Evolutionary conservation across 2,113 vertebrate genomes (phyloP).

Genomic region (Gorsachius goisagi): DNA sequence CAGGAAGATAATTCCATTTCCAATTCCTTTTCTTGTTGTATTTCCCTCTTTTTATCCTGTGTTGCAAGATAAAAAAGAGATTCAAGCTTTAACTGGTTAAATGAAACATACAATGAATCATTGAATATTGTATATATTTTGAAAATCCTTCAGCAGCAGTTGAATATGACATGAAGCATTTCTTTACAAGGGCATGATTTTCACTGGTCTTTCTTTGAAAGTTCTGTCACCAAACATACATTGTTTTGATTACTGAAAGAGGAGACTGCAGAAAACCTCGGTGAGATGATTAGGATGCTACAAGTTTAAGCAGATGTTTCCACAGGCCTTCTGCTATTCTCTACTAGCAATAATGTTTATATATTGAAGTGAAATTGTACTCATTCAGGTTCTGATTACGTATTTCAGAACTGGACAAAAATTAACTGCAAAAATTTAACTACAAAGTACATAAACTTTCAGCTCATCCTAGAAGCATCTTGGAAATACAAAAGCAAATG

Average conservation of each 20-base stretch:
- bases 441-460: background rate
- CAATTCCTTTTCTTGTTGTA: background rate
- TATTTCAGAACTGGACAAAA: slow-evolving; percentile 8
- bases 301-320: background rate
- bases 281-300: background rate
- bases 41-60: background rate
- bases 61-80: background rate
- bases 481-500: background rate
- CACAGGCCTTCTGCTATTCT: background rate
- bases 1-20: background rate
- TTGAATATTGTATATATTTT: background rate
- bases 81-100: background rate
- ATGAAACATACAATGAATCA: background rate
- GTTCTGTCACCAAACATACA: background rate
- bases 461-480: background rate
- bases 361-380: background rate
- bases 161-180: background rate
- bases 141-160: background rate
- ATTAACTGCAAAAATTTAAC: background rate
- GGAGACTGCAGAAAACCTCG: background rate
- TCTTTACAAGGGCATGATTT: background rate
- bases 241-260: background rate
- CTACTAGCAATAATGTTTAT: background rate
- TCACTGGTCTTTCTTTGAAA: background rate
- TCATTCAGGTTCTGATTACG: background rate